Percentiles rank a stretch among this genome's conserved stretches.
Evolutionary conservation across 2,888 invertebrate genomes (phyloP).

Genomic region (Lycaena phlaeas): DNA sequence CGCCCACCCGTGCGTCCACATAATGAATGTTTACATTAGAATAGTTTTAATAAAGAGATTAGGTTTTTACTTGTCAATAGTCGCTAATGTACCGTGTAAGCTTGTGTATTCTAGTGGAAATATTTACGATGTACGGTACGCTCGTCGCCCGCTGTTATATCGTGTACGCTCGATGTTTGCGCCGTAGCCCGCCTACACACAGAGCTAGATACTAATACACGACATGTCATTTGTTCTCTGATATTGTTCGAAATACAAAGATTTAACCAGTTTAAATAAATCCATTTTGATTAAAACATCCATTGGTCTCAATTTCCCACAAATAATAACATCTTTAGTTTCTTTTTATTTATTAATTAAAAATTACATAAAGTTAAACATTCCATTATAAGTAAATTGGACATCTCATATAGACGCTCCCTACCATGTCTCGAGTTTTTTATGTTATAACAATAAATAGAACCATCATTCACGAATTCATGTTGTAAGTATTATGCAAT

Average conservation of each 20-base stretch:
- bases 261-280: conserved; percentile 46
- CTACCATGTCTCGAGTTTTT: background rate
- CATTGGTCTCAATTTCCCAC: conserved; percentile 32
- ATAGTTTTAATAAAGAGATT: conserved; percentile 1
- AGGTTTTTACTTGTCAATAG: conserved; percentile 7
- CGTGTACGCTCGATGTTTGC: background rate
- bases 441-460: conserved; percentile 2
- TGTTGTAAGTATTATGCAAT: conserved; percentile 6
- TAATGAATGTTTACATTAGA: conserved; percentile 8
- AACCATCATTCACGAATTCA: background rate
- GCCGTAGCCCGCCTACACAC: conserved; percentile 32
- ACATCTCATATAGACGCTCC: background rate
- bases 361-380: conserved; percentile 2
- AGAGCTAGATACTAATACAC: conserved; percentile 29
- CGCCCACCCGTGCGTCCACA: background rate
- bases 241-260: conserved; percentile 42
- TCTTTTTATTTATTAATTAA: background rate
- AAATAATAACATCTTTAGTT: background rate
- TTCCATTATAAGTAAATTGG: conserved; percentile 3
- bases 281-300: conserved; percentile 39
- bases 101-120: conserved; percentile 16
- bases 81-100: conserved; percentile 1
- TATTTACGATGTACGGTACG: conserved; percentile 13
- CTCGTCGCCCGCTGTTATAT: background rate
- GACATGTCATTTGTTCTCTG: conserved; percentile 35